phyloP scores from a whole-genome alignment of 2,888 invertebrate species.

The Dyspetes luteomarginatus region DNA sequence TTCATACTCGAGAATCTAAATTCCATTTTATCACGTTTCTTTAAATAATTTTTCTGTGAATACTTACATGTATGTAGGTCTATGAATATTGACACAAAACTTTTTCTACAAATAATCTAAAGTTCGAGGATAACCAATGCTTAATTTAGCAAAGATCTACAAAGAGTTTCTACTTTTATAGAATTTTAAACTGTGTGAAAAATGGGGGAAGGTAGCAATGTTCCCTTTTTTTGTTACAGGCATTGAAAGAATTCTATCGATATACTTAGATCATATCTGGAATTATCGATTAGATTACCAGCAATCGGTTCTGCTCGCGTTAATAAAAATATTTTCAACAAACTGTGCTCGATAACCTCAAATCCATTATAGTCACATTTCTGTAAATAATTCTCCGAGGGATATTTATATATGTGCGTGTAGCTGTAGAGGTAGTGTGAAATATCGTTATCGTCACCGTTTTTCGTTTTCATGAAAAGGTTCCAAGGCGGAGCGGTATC shows the following conservation, averaged over 20 bases:
- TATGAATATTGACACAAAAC: background rate
- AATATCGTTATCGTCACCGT: constrained; percentile 64
- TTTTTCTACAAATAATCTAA: no score
- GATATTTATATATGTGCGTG: background rate
- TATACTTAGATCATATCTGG: no score
- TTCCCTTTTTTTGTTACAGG: no score
- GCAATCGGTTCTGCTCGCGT: no score
- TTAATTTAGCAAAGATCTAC: no score
- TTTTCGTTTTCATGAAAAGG: constrained; percentile 46
- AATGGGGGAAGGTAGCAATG: no score
- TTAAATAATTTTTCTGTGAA: background rate
- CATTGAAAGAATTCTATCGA: no score
- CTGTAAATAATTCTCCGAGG: constrained; percentile 24
- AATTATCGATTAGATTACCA: no score
- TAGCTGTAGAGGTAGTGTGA: constrained; percentile 49
- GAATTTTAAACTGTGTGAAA: no score
- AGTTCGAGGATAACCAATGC: no score
- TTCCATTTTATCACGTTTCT: background rate
- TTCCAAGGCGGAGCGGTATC: constrained; percentile 63
- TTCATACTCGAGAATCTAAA: background rate
- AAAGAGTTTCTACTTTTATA: no score
- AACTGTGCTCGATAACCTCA: background rate
- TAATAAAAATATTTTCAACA: no score
- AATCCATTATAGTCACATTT: constrained; percentile 29
- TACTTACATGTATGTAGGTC: background rate